Base-by-base conservation (phyloP, 1,140 invertebrate species). In the Anastrepha ludens region DNA sequence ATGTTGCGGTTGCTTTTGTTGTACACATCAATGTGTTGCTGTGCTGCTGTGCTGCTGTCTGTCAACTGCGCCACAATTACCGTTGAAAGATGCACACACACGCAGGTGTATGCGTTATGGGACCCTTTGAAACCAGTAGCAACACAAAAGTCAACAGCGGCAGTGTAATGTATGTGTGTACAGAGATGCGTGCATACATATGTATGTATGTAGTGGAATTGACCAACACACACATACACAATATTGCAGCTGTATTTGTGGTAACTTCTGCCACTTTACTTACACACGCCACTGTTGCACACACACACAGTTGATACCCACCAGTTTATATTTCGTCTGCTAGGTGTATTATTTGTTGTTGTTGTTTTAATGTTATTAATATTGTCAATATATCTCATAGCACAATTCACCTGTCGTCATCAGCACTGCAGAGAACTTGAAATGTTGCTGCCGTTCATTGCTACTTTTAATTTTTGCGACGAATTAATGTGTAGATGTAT, bases 51-150 rank as follows among this genome's bases (percentile, higher is more conserved):
- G 74, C n/a, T 81, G 74, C 74, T 81, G 74, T 81, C 74, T 81
- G 74, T 81, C 74, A 81, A 81, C 74, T 81, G 44, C 47, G n/a
- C 29, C 74, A 81, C 74, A 81, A 81, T 55, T 81, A 81, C 74
- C 74, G 74, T 81, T 81, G 74, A 81, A 58, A 58, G 47, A 58
- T 41, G n/a, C 47, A 81, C 44, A 13, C 74, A 29, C 6, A 55
- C 74, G 47, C 67, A 74, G 29, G 29, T 29, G 29, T 29, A 62
- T 62, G 60, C n/a, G 29, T 29, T 29, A 62, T 17, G 15, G n/a
- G 60, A 62, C 60, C 60, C 60, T 62, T n/a, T 13, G 60, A 62
- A 13, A 62, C 60, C n/a, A 62, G n/a, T 29, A 29, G 29, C 29
- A 29, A 29, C 60, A 17, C 60, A 17, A 15, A 17, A 29, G n/a